Evolutionary conservation across 2,797 vertebrate species (phyloP), one percentile per base, ranked within the genome.

Genomic region (Cossypha niveicapilla): DNA sequence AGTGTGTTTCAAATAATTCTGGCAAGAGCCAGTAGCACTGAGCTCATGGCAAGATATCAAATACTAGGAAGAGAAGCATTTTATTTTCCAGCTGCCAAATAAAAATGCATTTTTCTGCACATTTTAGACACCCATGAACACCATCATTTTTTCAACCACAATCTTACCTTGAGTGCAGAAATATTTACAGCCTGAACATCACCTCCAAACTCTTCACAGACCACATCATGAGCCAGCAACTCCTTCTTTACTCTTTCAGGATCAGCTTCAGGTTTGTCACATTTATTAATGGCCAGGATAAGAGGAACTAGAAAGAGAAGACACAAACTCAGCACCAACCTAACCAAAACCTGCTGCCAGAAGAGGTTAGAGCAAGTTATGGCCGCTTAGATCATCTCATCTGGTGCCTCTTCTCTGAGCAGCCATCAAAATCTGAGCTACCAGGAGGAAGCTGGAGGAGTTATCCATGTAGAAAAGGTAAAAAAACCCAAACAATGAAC

Each of bases 221-320:
- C 96, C 27, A 99, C 97, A n/a, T 98, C 97, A 0, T 99, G 96
- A 50, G 97, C 97, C 58, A 99, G 96, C 58, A 99, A 98, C 70
- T 99, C 98, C 92, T 97, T 98, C 89, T 99, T 99, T 16, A 99
- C 98, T 30, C 96, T 96, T 66, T 98, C 97, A 16, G 99, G 98
- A 90, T 99, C 98, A 12, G 99, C 98, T 56, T 98, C 98, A 63
- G 96, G 96, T 90, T 98, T 99, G 93, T 99, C 99, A 57, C 99
- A 99, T 96, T 99, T 99, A 93, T 99, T 99, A 91, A 99, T 98
- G 42, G 99, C 99, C 18, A 99, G 98, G 35, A 99, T 98, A 45
- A 99, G 92, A 7, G 99, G 98, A 94, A 99, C 98, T 99, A 57
- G 48, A 56, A 93, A 34, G 32, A 68, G 41, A 75, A 47, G 44